Base-by-base conservation (phyloP, 1,140 invertebrate species). In the Caligus rogercresseyi region DNA sequence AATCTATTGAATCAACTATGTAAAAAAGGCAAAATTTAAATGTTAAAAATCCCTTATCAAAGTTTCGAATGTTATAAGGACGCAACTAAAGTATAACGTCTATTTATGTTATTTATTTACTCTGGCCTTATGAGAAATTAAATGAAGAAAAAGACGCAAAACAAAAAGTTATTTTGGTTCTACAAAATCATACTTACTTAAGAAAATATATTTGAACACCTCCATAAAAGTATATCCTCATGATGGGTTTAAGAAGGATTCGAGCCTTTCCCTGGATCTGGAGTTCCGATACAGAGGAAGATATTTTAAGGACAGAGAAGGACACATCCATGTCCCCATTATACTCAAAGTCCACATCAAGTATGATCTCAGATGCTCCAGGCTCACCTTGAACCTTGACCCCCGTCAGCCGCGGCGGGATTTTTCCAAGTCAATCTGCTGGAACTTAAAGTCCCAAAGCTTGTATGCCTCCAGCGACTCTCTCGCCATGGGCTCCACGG, bases 371-470 rank as follows among this genome's bases (percentile, higher is more conserved):
- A 67, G 74, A 64, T 54, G 69, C 68, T 7, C 75, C 72, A 63
- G 75, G 71, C 57, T 74, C 71, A 68, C 72, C 73, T 68, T 78
- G 77, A 24, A 77, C 75, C 68, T 78, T 78, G 7, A 78, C 71
- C 53, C 75, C 74, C 26, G 75, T 75, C 64, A 78, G 71, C 64
- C 77, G 67, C 15, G 75, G 74, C 31, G 76, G 74, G 75, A 56
- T 56, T 56, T 25, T 20, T 16, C 54, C 54, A 20, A 56, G 16
- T 56, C 19, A 15, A 56, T 56, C 14, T 56, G 54, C 2, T 25
- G 54, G 14, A 56, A 56, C 14, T 56, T 56, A 25, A 56, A 56
- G 20, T 25, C 54, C 54, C 54, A 56, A 2, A 56, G 16, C 18
- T 20, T 56, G 20, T 56, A 56, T 21, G 19, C 15, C 16, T 56